phyloP scores from a whole-genome alignment of 1,140 invertebrate genomes.

The Sminthurinus signatus region DNA sequence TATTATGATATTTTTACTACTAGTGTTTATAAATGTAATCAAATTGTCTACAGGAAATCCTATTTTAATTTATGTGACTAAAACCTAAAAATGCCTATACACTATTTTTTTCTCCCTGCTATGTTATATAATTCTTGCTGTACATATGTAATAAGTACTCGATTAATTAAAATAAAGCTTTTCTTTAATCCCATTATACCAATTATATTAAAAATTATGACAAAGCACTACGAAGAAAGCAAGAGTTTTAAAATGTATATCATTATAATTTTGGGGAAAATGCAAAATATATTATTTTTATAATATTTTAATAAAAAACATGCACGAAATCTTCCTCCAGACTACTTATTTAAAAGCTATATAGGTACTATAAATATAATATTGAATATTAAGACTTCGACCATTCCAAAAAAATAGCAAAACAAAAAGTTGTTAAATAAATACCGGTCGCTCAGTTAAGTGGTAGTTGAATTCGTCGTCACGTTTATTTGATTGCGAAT shows the following conservation, averaged over 20 bases:
- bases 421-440: background rate
- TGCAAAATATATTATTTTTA: no score
- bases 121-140: no score
- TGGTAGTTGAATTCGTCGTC: slow-evolving; percentile 15
- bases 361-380: no score
- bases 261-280: background rate
- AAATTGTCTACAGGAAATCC: no score
- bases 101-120: no score
- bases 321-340: slow-evolving; percentile 51
- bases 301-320: slow-evolving; percentile 42
- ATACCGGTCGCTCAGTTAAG: slow-evolving; percentile 30
- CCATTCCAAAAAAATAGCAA: background rate
- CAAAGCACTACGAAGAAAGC: no score
- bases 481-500: slow-evolving; percentile 28
- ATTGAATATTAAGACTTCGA: slow-evolving; percentile 23
- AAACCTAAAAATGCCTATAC: no score
- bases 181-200: background rate
- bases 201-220: background rate
- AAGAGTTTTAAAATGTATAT: background rate
- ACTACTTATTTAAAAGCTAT: slow-evolving; percentile 47
- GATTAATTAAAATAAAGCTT: no score
- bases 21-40: no score
- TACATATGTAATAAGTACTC: no score
- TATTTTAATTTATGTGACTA: no score
- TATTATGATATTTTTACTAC: no score